phyloP scores from a whole-genome alignment of 2,113 vertebrate species.

The Xenopus laevis region DNA sequence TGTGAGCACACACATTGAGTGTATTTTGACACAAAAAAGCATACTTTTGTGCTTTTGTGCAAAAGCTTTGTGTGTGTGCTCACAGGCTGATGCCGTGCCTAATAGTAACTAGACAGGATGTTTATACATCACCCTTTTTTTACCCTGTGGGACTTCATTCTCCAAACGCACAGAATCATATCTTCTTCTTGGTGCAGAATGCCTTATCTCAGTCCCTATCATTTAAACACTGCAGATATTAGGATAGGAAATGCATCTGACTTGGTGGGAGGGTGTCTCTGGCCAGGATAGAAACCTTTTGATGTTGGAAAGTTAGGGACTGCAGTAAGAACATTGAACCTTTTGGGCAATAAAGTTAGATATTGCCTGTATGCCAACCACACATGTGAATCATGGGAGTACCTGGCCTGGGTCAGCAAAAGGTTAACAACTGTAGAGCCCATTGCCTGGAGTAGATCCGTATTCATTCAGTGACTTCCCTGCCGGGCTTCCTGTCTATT shows the following conservation, averaged over 20 bases:
- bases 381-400: constrained; percentile 8
- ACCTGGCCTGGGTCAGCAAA: constrained; percentile 25
- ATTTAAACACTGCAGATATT: constrained; percentile 27
- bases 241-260: constrained; percentile 29
- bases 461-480: background rate
- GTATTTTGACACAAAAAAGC: too few species aligned
- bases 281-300: constrained; percentile 44
- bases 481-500: background rate
- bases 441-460: background rate
- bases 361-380: constrained; percentile 20
- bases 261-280: background rate
- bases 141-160: background rate
- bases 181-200: constrained; percentile 23
- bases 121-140: too few species aligned
- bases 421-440: constrained; percentile 12
- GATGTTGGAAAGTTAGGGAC: constrained; percentile 55
- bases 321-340: constrained; percentile 62
- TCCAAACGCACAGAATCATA: constrained; percentile 12
- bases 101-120: too few species aligned
- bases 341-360: constrained; percentile 47
- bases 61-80: too few species aligned
- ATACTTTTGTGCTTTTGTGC: too few species aligned
- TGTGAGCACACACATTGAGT: too few species aligned
- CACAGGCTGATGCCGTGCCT: too few species aligned
- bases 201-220: constrained; percentile 25